Conservation (phyloP, 2,888 invertebrate species). For the Gymnocheta viridis region DNA sequence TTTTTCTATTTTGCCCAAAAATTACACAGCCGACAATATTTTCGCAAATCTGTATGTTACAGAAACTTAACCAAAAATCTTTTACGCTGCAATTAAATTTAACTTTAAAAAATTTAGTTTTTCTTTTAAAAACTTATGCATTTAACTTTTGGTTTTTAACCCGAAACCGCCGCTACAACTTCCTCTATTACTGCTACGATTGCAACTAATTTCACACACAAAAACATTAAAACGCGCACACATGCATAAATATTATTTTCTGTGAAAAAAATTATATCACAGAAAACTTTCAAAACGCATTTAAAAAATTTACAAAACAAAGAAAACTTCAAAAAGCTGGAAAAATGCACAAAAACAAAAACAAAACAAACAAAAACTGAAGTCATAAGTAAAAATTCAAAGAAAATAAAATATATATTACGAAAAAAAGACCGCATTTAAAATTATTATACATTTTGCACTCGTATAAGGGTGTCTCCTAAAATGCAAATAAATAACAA, state of each 20-base stretch:
- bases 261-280: neutral
- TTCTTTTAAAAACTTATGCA: slow-evolving; percentile 38
- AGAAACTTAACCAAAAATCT: neutral
- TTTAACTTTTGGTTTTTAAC: slow-evolving; percentile 63
- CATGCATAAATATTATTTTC: neutral
- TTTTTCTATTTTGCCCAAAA: neutral
- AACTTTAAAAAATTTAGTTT: slow-evolving; percentile 25
- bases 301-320: slow-evolving; percentile 7
- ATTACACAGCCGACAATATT: neutral
- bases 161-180: slow-evolving; percentile 43
- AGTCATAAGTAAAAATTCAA: slow-evolving; percentile 57
- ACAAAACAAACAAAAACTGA: too few relatives aligned
- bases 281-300: slow-evolving; percentile 19
- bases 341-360: slow-evolving; percentile 27
- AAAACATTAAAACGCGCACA: neutral
- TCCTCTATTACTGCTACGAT: slow-evolving; percentile 22
- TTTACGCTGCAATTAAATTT: neutral
- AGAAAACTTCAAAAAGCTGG: slow-evolving; percentile 28
- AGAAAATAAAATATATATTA: slow-evolving; percentile 49
- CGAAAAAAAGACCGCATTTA: neutral
- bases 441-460: neutral
- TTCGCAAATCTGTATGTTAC: neutral
- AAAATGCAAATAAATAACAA: too few relatives aligned
- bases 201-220: slow-evolving; percentile 30
- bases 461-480: neutral